Conservation (phyloP, 2,797 vertebrate genomes). For the Sylvia borin region DNA sequence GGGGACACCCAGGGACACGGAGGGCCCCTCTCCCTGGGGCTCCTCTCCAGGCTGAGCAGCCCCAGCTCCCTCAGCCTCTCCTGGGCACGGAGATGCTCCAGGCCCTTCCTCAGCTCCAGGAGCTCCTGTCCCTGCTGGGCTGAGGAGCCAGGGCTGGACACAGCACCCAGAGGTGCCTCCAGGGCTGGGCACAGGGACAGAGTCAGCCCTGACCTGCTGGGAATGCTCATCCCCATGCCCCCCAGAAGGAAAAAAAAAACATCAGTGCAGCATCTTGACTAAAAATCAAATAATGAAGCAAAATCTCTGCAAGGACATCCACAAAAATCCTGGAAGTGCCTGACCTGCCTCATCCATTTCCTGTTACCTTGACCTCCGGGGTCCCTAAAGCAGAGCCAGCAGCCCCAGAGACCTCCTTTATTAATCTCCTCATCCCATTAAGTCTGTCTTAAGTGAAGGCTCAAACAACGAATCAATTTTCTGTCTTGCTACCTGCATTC, state of each 20-base stretch:
- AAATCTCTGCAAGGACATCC: too few relatives aligned
- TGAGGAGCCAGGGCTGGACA: not conserved
- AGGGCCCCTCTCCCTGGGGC: not conserved
- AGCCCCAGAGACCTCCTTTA: not conserved
- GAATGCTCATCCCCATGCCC: rapidly evolving
- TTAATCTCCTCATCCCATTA: conserved; percentile 40
- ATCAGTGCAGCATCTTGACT: rapidly evolving
- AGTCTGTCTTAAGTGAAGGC: not conserved
- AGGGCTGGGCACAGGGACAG: not conserved
- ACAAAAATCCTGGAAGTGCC: not conserved
- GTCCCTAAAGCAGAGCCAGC: not conserved
- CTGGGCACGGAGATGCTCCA: not conserved
- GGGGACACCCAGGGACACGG: too few relatives aligned
- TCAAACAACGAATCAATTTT: conserved; percentile 8
- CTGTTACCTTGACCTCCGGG: not conserved
- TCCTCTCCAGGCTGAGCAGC: not conserved
- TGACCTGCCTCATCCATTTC: not conserved
- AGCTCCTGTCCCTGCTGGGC: too few relatives aligned
- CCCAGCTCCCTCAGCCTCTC: not conserved
- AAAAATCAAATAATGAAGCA: not conserved
- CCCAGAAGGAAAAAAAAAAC: not conserved
- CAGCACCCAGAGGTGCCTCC: not conserved
- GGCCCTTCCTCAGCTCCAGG: too few relatives aligned
- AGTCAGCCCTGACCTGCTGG: not conserved
- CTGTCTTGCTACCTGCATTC: not conserved